Evolutionary conservation across 2,113 vertebrate species (phyloP).

Genomic region (Galemys pyrenaicus): DNA sequence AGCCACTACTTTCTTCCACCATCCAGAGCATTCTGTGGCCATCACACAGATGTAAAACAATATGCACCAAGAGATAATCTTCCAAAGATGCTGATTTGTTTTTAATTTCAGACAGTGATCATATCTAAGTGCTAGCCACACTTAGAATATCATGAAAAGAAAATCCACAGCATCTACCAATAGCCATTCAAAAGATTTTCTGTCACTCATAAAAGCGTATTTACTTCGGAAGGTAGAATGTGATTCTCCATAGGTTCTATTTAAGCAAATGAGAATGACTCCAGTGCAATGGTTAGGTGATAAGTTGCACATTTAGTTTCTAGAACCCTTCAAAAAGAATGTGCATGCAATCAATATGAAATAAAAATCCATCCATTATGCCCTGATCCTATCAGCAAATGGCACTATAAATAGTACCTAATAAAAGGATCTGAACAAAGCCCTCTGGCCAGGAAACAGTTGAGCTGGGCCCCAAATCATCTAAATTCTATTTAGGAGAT

Average conservation of each 20-base stretch:
- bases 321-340: slow-evolving; percentile 64
- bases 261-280: slow-evolving; percentile 51
- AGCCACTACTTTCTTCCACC: background rate
- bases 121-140: slow-evolving; percentile 27
- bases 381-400: slow-evolving; percentile 67
- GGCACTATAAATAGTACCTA: slow-evolving; percentile 52
- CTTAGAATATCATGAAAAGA: slow-evolving; percentile 39
- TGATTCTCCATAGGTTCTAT: slow-evolving; percentile 14
- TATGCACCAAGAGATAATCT: background rate
- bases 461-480: slow-evolving; percentile 54
- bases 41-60: background rate
- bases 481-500: slow-evolving; percentile 66
- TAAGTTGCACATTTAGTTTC: background rate
- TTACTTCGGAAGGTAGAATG: background rate
- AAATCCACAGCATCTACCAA: background rate
- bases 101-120: background rate
- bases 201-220: background rate
- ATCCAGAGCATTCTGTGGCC: background rate
- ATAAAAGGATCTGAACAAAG: slow-evolving; percentile 59
- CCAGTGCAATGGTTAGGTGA: background rate
- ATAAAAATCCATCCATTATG: slow-evolving; percentile 70
- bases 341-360: slow-evolving; percentile 48
- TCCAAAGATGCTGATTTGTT: background rate
- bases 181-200: slow-evolving; percentile 22
- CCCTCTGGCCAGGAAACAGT: slow-evolving; percentile 48